Evolutionary conservation across 1,140 invertebrate genomes (phyloP), one percentile per base, ranked within the genome.

Genomic region (Lepidurus couesii): DNA sequence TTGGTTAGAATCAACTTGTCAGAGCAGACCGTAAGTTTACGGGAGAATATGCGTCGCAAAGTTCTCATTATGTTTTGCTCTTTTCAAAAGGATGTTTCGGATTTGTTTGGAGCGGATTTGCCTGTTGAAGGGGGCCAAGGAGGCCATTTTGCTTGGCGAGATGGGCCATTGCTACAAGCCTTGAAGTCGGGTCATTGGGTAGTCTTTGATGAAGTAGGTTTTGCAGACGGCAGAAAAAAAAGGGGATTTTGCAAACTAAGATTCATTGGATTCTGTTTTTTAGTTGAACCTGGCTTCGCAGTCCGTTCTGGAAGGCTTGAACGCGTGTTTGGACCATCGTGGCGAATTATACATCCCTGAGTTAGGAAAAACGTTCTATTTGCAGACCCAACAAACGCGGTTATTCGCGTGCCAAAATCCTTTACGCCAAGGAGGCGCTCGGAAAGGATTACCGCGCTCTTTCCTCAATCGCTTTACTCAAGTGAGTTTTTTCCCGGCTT

Each of bases 371-470:
- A 93, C 91, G 0, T 99, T 99, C 84, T 86, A 88, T 78, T 89
- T 98, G 0, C 89, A 91, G 80, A 82, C 87, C 79, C 81, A 83
- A 13, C 82, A 82, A 53, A 98, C 96, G 0, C 90, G 92, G 82
- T 90, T 99, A 47, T 99, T 99, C 86, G 98, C 93, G 11, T 99
- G 97, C 85, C 98, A 99, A 87, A 99, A 99, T 89, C 98, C 98
- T 1, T 86, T 96, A n/a, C 90, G 90, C 83, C 95, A 99, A 87
- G 98, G 98, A 44, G 96, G 97, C 2, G 96, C 93, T 1, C 88
- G 98, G 81, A 92, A 97, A 85, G 97, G 97, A 10, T 87, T 99
- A 74, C 98, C 98, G 0, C 91, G 94, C 83, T 99, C 97, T 1
- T 99, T 99, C 84, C 86, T 99, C 0, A 99, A 99, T 86, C 90